Conservation (phyloP, 92 coral and sea anemone species). For the Montipora capitata region DNA sequence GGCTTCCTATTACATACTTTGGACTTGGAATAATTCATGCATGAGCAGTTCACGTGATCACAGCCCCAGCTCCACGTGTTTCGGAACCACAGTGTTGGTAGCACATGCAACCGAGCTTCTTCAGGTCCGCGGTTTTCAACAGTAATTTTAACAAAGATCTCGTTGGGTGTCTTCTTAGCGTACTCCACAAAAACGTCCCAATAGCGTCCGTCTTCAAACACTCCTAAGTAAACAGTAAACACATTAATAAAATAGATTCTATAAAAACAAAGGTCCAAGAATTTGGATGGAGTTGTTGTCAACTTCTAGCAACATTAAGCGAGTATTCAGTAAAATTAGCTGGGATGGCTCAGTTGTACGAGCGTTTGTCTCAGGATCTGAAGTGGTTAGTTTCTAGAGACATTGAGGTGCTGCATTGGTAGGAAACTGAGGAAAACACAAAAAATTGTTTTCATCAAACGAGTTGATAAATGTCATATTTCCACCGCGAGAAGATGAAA, state of each 20-base stretch:
- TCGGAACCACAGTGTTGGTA: conserved; percentile 93
- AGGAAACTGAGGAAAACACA: too few species aligned
- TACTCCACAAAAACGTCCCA: conserved; percentile 93
- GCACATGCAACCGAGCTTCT: conserved; percentile 73
- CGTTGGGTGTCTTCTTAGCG: conserved; percentile 87
- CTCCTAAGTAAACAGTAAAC: conserved; percentile 43
- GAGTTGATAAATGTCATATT: too few species aligned
- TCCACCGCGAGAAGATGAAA: too few species aligned
- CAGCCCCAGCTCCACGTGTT: conserved; percentile 96
- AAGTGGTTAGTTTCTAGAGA: too few species aligned
- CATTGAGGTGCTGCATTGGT: too few species aligned
- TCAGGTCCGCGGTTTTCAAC: conserved; percentile 93
- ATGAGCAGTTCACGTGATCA: conserved; percentile 76
- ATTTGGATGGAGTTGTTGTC: background rate
- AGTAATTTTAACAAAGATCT: conserved; percentile 84
- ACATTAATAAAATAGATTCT: background rate
- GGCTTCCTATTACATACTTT: conserved; percentile 79
- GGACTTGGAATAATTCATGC: background rate
- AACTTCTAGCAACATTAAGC: background rate
- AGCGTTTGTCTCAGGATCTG: too few species aligned
- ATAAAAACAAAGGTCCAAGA: too few species aligned
- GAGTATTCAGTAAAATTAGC: too few species aligned
- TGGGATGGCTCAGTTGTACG: too few species aligned
- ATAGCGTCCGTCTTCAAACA: conserved; percentile 85
- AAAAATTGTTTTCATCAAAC: too few species aligned